Percentiles rank a stretch among this genome's conserved stretches.
These are phyloP conservation scores for Tyria jacobaeae DNA, from an alignment of 2,888 invertebrate genomes.

Conservation along the genomic window DNA sequence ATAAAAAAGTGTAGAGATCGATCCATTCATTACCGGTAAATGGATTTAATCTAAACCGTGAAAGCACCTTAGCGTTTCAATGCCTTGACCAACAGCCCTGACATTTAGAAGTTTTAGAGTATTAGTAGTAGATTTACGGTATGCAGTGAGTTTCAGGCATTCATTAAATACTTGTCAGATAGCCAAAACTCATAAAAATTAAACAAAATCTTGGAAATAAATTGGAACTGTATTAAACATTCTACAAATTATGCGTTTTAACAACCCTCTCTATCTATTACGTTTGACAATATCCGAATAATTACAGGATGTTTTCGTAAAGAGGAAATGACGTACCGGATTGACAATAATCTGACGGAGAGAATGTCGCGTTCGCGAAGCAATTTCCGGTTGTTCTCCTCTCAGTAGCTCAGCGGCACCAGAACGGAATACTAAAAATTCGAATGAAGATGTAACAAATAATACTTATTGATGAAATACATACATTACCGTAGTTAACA, in stretches of 20 bases:
- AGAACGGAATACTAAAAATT: constrained; percentile 50
- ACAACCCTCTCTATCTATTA: constrained; percentile 61
- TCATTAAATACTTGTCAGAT: background rate
- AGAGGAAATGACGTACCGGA: constrained; percentile 79
- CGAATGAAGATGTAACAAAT: constrained; percentile 46
- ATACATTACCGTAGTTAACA: constrained; percentile 9
- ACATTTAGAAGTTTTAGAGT: too few species aligned
- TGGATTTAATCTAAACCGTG: background rate
- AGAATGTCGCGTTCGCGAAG: constrained; percentile 74
- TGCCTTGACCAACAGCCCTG: too few species aligned
- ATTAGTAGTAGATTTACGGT: too few species aligned
- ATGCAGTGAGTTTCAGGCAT: too few species aligned
- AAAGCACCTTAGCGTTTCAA: too few species aligned
- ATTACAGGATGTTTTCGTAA: constrained; percentile 77
- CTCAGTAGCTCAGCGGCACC: constrained; percentile 56
- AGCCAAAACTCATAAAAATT: constrained; percentile 25
- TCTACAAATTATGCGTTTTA: constrained; percentile 61
- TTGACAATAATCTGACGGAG: constrained; percentile 76
- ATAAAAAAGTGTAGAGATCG: too few species aligned
- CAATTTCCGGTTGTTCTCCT: constrained; percentile 74
- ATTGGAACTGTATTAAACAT: constrained; percentile 50
- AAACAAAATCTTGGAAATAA: constrained; percentile 35
- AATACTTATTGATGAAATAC: constrained; percentile 25
- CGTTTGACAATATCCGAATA: constrained; percentile 77
- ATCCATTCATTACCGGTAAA: too few species aligned